phyloP scores from a whole-genome alignment of 2,888 invertebrate genomes.

The Dynastes tityus region DNA sequence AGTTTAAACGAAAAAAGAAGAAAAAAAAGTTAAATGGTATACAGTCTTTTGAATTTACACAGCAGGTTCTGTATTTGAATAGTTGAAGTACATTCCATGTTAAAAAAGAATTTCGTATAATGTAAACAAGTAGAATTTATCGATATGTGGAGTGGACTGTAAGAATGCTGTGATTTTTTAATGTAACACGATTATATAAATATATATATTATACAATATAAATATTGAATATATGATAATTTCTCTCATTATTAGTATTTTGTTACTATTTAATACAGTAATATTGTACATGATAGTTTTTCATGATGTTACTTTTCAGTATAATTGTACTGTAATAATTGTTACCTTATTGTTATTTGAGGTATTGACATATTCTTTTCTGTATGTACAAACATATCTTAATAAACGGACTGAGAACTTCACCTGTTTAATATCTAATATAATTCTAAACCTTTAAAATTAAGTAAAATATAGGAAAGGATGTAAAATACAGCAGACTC shows the following conservation, averaged over 20 bases:
- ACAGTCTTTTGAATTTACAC: conserved; percentile 51
- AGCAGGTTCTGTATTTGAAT: conserved; percentile 57
- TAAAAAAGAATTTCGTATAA: conserved; percentile 43
- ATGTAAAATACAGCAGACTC: no score
- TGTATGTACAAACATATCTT: conserved; percentile 69
- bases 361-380: conserved; percentile 58
- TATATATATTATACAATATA: conserved; percentile 50
- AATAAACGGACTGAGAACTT: conserved; percentile 67
- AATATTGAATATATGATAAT: conserved; percentile 49
- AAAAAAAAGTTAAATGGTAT: conserved; percentile 40
- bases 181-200: conserved; percentile 55
- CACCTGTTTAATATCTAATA: conserved; percentile 5
- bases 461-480: no score
- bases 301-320: conserved; percentile 47
- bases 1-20: conserved; percentile 32
- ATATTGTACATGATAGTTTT: conserved; percentile 51
- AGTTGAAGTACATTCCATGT: conserved; percentile 56
- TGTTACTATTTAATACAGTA: conserved; percentile 53
- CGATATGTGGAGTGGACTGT: conserved; percentile 63
- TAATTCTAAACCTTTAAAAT: no score
- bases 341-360: conserved; percentile 60
- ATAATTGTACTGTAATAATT: conserved; percentile 52
- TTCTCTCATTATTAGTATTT: conserved; percentile 52
- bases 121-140: conserved; percentile 55
- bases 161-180: conserved; percentile 66